Evolutionary conservation across 2,113 vertebrate species (phyloP), one percentile per base, ranked within the genome.

Genomic region (Coregonus clupeaformis): DNA sequence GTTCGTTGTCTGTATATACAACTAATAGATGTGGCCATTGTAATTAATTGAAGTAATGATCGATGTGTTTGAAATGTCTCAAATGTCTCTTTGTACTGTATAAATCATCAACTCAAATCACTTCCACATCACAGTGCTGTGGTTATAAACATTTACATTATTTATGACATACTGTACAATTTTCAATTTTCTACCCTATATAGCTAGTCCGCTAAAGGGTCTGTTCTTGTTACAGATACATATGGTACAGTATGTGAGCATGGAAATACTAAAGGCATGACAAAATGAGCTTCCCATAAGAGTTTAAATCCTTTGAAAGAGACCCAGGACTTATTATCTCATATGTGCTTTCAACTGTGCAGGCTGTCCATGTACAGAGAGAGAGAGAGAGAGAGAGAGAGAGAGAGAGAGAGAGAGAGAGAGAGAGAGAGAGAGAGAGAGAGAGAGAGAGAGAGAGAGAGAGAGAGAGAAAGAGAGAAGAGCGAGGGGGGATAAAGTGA

Each of bases 231-330:
- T 55, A 49, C 30, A 70, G 68, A 60, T 75, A 45, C 25, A 12
- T 71, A 69, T 12, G 36, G 36, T 71, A 4, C 13, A 52, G 20
- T 30, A 6, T 36, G 52, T 79, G 78, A 77, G 57, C 63, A 65
- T 14, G 1, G 9, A 22, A 36, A 47, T 32, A 22, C 18, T 18
- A 55, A 65, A 47, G 11, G 36, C 64, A 20, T 68, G 52, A 60
- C 30, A 72, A 59, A 75, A 6, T 18, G n/a, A 36, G 4, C 24
- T 27, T 73, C 62, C 6, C 36, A 29, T 5, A 25, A 25, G 27
- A 32, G 66, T 70, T 62, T 29, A 32, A 60, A 62, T 49, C 72
- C 67, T 74, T 57, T 47, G 24, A 27, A 67, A 47, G 59, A 57
- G 29, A 69, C 36, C n/a, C 22, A 1, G 47, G 16, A 18, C 57